A percentile compares a stretch with the other conserved stretches of the same genome.
These are phyloP conservation scores for Latrodectus elegans DNA, from an alignment of 2,888 invertebrate genomes.

Conservation along the genomic window DNA sequence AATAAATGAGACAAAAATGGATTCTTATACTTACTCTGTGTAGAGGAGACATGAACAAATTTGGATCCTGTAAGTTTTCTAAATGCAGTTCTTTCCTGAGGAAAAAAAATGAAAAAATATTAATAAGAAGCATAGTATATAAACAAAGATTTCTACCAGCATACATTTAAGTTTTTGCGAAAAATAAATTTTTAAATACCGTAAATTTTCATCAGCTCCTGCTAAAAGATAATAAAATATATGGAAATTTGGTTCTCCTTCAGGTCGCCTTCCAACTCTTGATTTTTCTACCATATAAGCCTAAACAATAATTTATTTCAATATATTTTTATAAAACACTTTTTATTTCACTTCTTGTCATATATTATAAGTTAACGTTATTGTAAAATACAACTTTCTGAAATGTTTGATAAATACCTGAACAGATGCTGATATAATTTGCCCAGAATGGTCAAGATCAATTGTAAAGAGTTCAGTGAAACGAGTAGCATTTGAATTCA, in stretches of 20 bases:
- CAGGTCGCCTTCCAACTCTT: conserved; percentile 82
- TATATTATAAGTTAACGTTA: not conserved
- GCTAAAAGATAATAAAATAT: conserved; percentile 84
- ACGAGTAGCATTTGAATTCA: conserved; percentile 91
- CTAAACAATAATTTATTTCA: conserved; percentile 72
- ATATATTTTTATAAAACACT: not conserved
- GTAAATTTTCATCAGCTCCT: conserved; percentile 82
- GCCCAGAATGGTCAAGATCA: conserved; percentile 95
- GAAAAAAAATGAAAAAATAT: not conserved
- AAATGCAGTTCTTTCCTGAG: conserved; percentile 85
- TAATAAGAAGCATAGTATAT: not conserved
- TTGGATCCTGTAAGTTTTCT: conserved; percentile 84
- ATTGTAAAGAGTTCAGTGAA: conserved; percentile 93
- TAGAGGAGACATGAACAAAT: conserved; percentile 85
- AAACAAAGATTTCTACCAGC: not conserved
- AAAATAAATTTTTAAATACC: conserved; percentile 74
- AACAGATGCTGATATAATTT: conserved; percentile 90
- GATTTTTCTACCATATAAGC: conserved; percentile 86
- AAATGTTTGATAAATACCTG: conserved; percentile 79
- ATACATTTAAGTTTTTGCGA: not conserved
- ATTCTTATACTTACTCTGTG: conserved; percentile 78
- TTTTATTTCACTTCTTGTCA: not conserved
- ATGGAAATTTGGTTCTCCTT: conserved; percentile 84
- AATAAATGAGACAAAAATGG: no score
- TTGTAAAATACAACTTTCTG: not conserved